Evolutionary conservation across 2,113 vertebrate genomes (phyloP).

Genomic region (Oryzias javanicus): DNA sequence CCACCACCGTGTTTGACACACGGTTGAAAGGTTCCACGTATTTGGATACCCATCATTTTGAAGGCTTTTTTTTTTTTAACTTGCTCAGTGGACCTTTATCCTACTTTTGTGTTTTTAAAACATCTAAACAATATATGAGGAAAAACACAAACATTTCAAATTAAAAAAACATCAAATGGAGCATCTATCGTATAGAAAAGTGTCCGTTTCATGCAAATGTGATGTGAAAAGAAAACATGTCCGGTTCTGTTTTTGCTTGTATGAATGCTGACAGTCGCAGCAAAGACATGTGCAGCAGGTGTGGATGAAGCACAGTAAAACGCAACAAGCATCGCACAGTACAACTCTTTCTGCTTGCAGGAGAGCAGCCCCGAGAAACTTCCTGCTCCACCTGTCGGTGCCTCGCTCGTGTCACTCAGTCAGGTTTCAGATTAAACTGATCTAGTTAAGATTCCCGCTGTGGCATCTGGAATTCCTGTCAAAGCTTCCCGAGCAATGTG

Average conservation of each 20-base stretch:
- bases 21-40: too few species aligned
- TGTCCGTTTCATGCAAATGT: neutral
- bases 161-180: neutral
- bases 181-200: neutral
- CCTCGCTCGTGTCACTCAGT: conserved; percentile 30
- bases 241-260: neutral
- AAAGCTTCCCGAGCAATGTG: conserved; percentile 40
- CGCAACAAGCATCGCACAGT: conserved; percentile 12
- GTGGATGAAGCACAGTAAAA: neutral
- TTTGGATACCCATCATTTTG: too few species aligned
- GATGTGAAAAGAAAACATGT: neutral
- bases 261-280: neutral
- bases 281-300: neutral
- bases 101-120: too few species aligned
- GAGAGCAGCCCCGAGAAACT: conserved; percentile 13
- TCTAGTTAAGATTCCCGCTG: conserved; percentile 60
- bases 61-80: too few species aligned
- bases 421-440: conserved; percentile 46
- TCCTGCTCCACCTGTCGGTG: conserved; percentile 27
- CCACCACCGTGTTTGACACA: too few species aligned
- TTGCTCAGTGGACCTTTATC: too few species aligned
- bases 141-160: too few species aligned
- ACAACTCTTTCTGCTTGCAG: conserved; percentile 31
- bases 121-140: too few species aligned
- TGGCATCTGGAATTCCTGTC: conserved; percentile 57